Percentiles rank a stretch among this genome's conserved stretches.
phyloP scores from a whole-genome alignment of 2,888 invertebrate genomes.

The Torymus tubicola region DNA sequence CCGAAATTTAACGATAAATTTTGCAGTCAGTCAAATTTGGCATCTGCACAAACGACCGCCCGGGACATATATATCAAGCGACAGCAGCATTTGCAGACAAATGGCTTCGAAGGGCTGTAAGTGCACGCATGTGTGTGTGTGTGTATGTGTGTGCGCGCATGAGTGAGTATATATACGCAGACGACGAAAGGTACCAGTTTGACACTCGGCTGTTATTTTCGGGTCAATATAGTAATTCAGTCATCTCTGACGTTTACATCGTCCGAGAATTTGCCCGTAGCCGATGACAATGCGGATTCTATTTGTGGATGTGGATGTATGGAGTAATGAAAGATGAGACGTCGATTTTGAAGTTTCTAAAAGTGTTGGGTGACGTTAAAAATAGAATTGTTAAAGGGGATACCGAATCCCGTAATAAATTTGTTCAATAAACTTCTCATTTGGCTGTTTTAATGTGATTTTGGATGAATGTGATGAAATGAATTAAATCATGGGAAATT shows the following conservation, averaged over 20 bases:
- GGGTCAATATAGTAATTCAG: background rate
- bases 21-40: slow-evolving; percentile 36
- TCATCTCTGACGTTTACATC: too few species aligned
- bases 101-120: slow-evolving; percentile 6
- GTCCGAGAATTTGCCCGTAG: background rate
- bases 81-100: slow-evolving; percentile 17
- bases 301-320: background rate
- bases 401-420: too few species aligned
- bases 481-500: too few species aligned
- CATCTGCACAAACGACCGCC: slow-evolving; percentile 2
- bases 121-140: background rate
- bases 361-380: too few species aligned
- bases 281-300: background rate
- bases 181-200: background rate
- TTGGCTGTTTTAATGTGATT: too few species aligned
- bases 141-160: background rate
- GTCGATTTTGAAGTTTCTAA: too few species aligned
- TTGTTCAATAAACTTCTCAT: too few species aligned
- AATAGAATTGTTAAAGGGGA: too few species aligned
- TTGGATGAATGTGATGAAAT: too few species aligned
- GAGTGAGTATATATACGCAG: background rate
- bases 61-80: slow-evolving; percentile 1
- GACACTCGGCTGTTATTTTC: slow-evolving; percentile 12
- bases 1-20: slow-evolving; percentile 37
- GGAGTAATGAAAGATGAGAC: too few species aligned